phyloP scores from a whole-genome alignment of 2,888 invertebrate species.

The Polymixis lichenea region DNA sequence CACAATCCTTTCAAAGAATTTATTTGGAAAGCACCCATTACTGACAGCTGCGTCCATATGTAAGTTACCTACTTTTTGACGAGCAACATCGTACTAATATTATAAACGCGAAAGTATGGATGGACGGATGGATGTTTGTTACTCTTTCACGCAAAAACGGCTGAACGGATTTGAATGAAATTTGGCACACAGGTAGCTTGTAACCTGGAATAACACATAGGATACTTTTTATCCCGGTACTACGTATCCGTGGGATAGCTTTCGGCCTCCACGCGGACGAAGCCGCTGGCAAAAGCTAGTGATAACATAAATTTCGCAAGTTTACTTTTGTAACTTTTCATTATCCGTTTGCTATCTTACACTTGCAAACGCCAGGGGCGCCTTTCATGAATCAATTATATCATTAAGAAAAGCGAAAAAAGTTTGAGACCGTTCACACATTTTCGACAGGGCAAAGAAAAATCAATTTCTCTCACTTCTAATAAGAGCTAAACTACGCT shows the following conservation, averaged over 20 bases:
- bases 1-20: not conserved
- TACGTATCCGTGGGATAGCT: no score
- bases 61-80: not conserved
- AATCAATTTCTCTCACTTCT: not conserved
- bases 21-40: not conserved
- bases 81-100: no score
- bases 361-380: not conserved
- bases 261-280: no score
- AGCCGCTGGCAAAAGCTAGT: no score
- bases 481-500: not conserved
- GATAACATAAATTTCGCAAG: not conserved
- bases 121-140: no score
- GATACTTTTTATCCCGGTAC: no score
- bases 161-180: no score
- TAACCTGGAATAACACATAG: no score
- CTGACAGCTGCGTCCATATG: not conserved
- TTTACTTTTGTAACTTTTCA: not conserved
- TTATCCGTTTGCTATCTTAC: not conserved
- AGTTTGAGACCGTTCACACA: constrained; percentile 2
- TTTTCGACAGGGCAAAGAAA: not conserved
- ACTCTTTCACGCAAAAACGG: no score
- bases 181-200: no score
- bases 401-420: not conserved
- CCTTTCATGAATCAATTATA: not conserved
- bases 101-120: no score